These are phyloP conservation scores for Sarcophaga variegata DNA, from an alignment of 2,888 invertebrate genomes.

Conservation along the genomic window DNA sequence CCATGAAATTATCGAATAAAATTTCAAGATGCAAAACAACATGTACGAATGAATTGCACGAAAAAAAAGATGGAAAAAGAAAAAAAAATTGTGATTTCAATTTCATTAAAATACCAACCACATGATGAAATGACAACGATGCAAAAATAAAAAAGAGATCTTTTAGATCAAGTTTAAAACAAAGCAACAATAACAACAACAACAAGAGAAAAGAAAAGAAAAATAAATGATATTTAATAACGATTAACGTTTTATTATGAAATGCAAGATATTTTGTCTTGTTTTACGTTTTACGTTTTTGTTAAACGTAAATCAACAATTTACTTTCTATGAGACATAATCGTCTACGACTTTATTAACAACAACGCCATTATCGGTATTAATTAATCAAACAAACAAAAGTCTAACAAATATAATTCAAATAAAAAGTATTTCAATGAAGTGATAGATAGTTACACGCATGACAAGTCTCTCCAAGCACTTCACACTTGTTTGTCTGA, in stretches of 20 bases:
- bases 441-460: neutral
- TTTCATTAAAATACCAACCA: constrained; percentile 46
- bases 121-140: constrained; percentile 17
- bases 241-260: constrained; percentile 41
- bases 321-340: constrained; percentile 48
- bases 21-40: constrained; percentile 50
- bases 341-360: neutral
- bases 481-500: neutral
- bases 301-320: constrained; percentile 22
- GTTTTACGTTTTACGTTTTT: no score
- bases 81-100: constrained; percentile 30
- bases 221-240: constrained; percentile 25
- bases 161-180: constrained; percentile 25
- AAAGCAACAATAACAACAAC: no score
- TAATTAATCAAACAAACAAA: neutral
- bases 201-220: neutral
- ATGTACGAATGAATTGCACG: neutral
- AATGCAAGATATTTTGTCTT: neutral
- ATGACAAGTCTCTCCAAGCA: neutral
- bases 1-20: constrained; percentile 52
- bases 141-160: constrained; percentile 18
- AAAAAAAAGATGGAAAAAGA: neutral
- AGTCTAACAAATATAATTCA: neutral
- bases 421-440: neutral
- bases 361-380: neutral